Base-by-base conservation (phyloP, 2,888 invertebrate genomes). In the Chromoteleia sp. region DNA sequence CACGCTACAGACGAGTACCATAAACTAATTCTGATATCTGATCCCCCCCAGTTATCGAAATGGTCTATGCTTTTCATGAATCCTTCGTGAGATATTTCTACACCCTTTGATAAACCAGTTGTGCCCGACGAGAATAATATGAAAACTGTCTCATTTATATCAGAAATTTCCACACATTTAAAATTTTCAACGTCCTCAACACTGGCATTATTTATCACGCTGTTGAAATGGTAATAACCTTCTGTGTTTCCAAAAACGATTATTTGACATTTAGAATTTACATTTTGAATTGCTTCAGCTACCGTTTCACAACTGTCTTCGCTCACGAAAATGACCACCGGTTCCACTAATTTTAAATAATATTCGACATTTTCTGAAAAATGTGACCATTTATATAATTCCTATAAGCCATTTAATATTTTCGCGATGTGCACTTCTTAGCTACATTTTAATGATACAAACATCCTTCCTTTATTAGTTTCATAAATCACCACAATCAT, bases 91-190 rank as follows among this genome's bases (percentile, higher is more conserved):
- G 89, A 84, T 3, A 88, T 56, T 1, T 87, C 83, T 0, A 87
- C 86, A 2, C 86, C 89, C n/a, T 91, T 91, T 0, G 91, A 87
- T 4, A 86, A 15, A 0, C 89, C 91, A 0, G 89, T 89, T 0
- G 88, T 89, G 0, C 90, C 91, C 0, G 91, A 91, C 0, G 90
- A 88, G 30, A 86, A 90, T 2, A 90, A 10, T 3, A 91, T 85
- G 4, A 85, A 7, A 0, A 85, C 86, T 0, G 86, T 84, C 8
- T 85, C 54, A 2, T 78, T 71, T 0, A 71, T 25, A 29, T 85
- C 36, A 0, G 74, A n/a, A 7, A 85, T 78, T 41, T 82, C 39
- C 3, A 14, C 30, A 29, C 85, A 85, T 12, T 75, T 56, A 19
- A 89, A 89, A 2, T 82, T 77, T 0, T 36, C 68, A 4, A 85